Evolutionary conservation across 2,888 invertebrate genomes (phyloP).

Genomic region (Slavum lentiscoides): DNA sequence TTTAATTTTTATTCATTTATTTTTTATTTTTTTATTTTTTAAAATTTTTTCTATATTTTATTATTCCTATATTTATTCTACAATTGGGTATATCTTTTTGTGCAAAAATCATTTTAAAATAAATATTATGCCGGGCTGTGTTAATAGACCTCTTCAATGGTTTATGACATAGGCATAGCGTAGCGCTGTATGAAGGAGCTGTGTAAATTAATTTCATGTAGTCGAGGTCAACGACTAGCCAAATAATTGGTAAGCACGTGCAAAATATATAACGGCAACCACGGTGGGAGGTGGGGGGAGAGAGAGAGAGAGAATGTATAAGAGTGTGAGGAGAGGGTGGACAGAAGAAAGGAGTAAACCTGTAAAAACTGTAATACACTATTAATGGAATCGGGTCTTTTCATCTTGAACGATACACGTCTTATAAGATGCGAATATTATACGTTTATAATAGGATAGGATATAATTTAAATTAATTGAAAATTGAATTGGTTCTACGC

Average conservation of each 20-base stretch:
- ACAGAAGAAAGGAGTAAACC: conserved; percentile 31
- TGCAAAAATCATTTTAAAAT: background rate
- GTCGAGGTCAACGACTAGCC: conserved; percentile 51
- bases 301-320: no score
- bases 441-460: no score
- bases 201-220: conserved; percentile 47
- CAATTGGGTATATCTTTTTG: background rate
- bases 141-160: conserved; percentile 32
- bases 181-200: background rate
- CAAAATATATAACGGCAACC: conserved; percentile 16
- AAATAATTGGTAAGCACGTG: conserved; percentile 37
- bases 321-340: background rate
- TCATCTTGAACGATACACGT: background rate
- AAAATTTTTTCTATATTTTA: no score
- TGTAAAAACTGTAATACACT: background rate
- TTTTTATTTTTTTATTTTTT: no score
- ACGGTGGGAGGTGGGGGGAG: background rate
- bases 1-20: no score
- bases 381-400: background rate
- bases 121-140: background rate
- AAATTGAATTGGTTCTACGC: no score
- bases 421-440: background rate
- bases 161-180: conserved; percentile 21
- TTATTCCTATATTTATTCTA: no score
- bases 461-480: no score